These are phyloP conservation scores for Drosophila lini DNA, from an alignment of 1,140 invertebrate species.

Conservation along the genomic window DNA sequence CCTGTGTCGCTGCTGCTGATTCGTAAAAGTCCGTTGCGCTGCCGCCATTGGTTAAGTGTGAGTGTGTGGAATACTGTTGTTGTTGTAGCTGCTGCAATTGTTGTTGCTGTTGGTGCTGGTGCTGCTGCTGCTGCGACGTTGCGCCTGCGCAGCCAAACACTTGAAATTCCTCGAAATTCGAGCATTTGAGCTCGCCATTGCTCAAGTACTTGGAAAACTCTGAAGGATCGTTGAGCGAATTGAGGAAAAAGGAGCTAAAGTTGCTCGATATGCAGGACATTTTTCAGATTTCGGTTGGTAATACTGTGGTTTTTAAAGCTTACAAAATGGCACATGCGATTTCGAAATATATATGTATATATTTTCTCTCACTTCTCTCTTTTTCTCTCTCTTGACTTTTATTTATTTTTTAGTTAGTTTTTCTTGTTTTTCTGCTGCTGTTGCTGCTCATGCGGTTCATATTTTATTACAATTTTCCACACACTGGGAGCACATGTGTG, in stretches of 20 bases:
- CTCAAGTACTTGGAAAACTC: conserved; percentile 84
- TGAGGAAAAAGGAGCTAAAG: conserved; percentile 83
- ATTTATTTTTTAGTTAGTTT: conserved; percentile 65
- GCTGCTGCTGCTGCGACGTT: conserved; percentile 41
- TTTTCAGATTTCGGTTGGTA: conserved; percentile 58
- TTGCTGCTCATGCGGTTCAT: conserved; percentile 62
- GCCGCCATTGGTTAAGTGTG: conserved; percentile 50
- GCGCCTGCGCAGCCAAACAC: conserved; percentile 71
- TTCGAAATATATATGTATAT: conserved; percentile 46
- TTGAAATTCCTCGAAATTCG: conserved; percentile 83
- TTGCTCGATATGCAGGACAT: conserved; percentile 84
- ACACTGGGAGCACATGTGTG: conserved; percentile 56
- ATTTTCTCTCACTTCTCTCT: conserved; percentile 54
- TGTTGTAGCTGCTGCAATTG: conserved; percentile 53
- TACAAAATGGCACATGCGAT: conserved; percentile 44
- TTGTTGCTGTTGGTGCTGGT: conserved; percentile 46
- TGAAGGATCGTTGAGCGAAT: conserved; percentile 83
- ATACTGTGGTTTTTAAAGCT: conserved; percentile 67
- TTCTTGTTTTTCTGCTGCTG: conserved; percentile 40
- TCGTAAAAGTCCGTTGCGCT: conserved; percentile 12
- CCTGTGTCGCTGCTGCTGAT: conserved; percentile 1
- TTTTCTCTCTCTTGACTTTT: conserved; percentile 48
- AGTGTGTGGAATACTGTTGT: conserved; percentile 59
- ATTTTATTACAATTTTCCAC: conserved; percentile 82
- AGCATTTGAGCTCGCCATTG: conserved; percentile 82